Evolutionary conservation across 2,113 vertebrate species (phyloP), one percentile per base, ranked within the genome.

Genomic region (Apodemus sylvaticus): DNA sequence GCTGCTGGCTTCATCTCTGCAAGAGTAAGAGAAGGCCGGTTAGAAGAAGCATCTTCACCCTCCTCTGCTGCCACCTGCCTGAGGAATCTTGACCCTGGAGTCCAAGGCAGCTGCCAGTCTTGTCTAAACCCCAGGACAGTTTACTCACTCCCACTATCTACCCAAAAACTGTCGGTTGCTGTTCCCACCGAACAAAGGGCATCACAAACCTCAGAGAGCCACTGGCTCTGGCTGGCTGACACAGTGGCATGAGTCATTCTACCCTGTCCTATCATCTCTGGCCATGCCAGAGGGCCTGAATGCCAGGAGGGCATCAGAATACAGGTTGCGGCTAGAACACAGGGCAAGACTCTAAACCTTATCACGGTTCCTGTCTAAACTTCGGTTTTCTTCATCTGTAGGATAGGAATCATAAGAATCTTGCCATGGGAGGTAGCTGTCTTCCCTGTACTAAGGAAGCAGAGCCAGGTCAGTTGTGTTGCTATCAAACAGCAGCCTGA

Each of bases 1-100:
- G 97, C 97, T 99, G 85, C 97, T 97, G 71, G 98, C 98, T 93
- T 98, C 98, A 8, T 98, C 98, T 85, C 98, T 98, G 97, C 31
- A 86, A 96, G 36, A 90, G 22, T 78, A 95, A 91, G 71, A 93
- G 86, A 17, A 66, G 81, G 81, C 2, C 79, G 60, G 66, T 39
- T 86, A 66, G 74, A 91, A 64, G 73, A 97, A 73, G 0, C 83
- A 42, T 64, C n/a, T 60, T 90, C 24, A 62, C 7, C 42, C 53
- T n/a, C 60, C 79, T 73, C 91, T 64, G 77, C 45, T 5, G 14
- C 13, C 87, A 93, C 88, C 97, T 1, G 94, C 55, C 48, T 87
- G 14, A 4, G 68, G 62, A 64, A 36, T 19, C 73, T 42, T 36
- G 51, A 86, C 85, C 48, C 45, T n/a, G 8, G 34, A 45, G 81